Base-by-base conservation (phyloP, 2,888 invertebrate genomes). In the Ectemnius lituratus region DNA sequence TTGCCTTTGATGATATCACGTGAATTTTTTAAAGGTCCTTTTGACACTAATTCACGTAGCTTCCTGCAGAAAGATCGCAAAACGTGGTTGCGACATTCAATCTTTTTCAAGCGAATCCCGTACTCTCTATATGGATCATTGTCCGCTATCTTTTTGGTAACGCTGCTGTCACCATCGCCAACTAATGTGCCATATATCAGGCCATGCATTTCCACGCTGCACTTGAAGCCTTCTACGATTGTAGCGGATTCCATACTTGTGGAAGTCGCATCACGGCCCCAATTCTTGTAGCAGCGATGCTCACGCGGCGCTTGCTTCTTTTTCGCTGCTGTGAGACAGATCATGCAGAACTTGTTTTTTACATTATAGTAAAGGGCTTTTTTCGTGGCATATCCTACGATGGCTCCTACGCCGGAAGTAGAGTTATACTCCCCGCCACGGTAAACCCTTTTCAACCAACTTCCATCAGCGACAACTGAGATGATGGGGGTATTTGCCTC, bases 91-190 rank as follows among this genome's bases (percentile, higher is more conserved):
- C 57, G 13, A 27, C 67, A 71, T 67, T 71, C 66, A 2, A 66
- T 18, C 28, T 70, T 70, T 13, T n/a, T 6, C 14, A 70, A 60
- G 1, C 4, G 37, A 4, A 70, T 13, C 45, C 0, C 20, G 0
- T 62, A 56, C 8, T 49, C 13, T 27, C 4, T 2, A 18, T 63
- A 69, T 23, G 64, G 61, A 18, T 28, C 18, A 11, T 18, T 45
- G 6, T 69, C 47, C 23, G 60, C 27, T 13, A 65, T 69, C 18
- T 27, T 64, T 14, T 46, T 62, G 13, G 20, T 67, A 8, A 20
- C 37, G 37, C 8, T 11, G 5, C 8, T 58, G 27, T 90, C 90
- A 4, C 90, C 89, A 64, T 82, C 79, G 0, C 73, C 80, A 59
- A 82, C 65, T 6, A 75, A 37, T 37, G 56, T 57, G 13, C 20